phyloP scores from a whole-genome alignment of 2,797 vertebrate genomes.

The Chelmon rostratus region DNA sequence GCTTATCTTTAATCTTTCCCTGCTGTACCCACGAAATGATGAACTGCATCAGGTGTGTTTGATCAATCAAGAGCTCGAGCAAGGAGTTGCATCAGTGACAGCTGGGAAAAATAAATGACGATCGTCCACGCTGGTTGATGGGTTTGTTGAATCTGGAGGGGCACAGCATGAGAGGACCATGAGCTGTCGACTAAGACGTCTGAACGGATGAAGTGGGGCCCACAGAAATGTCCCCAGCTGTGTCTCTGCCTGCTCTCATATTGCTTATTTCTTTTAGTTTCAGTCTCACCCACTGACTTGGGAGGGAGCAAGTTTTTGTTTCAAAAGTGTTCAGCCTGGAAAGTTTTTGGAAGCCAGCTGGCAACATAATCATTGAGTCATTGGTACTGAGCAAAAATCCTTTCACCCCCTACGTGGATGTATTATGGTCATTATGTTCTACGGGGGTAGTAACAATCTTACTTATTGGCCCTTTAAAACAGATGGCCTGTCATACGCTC shows the following conservation, averaged over 20 bases:
- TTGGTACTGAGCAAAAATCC: constrained; percentile 34
- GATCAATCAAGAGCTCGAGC: background rate
- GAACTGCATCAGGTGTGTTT: background rate
- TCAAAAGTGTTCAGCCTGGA: background rate
- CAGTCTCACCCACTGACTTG: background rate
- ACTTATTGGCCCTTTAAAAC: constrained; percentile 57
- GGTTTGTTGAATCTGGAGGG: background rate
- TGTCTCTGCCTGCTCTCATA: background rate
- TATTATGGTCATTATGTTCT: constrained; percentile 41
- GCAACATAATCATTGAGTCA: constrained; percentile 25
- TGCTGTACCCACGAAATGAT: background rate
- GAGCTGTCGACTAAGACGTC: background rate
- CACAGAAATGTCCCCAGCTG: background rate
- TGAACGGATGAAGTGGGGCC: background rate
- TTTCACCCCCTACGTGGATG: constrained; percentile 9
- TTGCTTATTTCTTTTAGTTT: background rate
- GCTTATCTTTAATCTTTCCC: background rate
- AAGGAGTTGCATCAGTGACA: background rate
- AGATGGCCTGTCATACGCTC: constrained; percentile 65
- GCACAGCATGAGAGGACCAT: background rate
- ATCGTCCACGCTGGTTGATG: background rate
- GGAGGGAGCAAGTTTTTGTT: background rate
- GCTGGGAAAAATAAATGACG: background rate
- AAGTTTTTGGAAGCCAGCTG: constrained; percentile 32
- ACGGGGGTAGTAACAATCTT: constrained; percentile 32